phyloP scores from a whole-genome alignment of 2,888 invertebrate genomes.

The Lobophora halterata region DNA sequence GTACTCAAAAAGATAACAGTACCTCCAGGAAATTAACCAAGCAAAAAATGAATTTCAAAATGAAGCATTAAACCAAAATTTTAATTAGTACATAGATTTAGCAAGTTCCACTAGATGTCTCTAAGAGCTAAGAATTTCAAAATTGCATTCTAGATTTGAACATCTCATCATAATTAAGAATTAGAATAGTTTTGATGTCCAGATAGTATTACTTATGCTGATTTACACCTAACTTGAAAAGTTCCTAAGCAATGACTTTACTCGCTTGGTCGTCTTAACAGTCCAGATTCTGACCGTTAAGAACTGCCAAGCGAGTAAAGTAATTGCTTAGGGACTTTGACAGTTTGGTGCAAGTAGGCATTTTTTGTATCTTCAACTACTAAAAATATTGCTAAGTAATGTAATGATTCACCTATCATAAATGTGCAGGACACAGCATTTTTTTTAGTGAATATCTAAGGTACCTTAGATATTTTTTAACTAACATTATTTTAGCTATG shows the following conservation, averaged over 20 bases:
- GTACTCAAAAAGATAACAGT: slow-evolving; percentile 60
- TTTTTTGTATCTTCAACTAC: too few species aligned
- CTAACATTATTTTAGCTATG: too few species aligned
- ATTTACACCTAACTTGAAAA: slow-evolving; percentile 3
- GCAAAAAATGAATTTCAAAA: slow-evolving; percentile 63
- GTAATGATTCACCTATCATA: too few species aligned
- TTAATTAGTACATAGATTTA: slow-evolving; percentile 21
- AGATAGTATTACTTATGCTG: slow-evolving; percentile 7
- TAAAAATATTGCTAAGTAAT: too few species aligned
- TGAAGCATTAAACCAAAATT: slow-evolving; percentile 41
- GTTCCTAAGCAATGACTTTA: slow-evolving; percentile 4
- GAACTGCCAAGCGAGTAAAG: too few species aligned
- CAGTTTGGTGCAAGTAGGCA: too few species aligned
- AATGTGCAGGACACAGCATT: too few species aligned
- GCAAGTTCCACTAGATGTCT: slow-evolving; percentile 23
- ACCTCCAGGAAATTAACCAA: slow-evolving; percentile 57
- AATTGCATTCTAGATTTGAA: not conserved
- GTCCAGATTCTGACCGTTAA: too few species aligned
- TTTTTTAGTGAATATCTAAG: too few species aligned
- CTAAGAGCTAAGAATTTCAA: slow-evolving; percentile 10
- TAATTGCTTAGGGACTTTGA: too few species aligned
- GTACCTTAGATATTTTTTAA: too few species aligned
- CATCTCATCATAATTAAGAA: slow-evolving; percentile 1
- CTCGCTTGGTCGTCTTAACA: too few species aligned
- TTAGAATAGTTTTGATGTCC: slow-evolving; percentile 2